Percentiles rank a stretch among this genome's conserved stretches.
Conservation (phyloP, 2,797 vertebrate genomes). For the Spinus pinus region DNA sequence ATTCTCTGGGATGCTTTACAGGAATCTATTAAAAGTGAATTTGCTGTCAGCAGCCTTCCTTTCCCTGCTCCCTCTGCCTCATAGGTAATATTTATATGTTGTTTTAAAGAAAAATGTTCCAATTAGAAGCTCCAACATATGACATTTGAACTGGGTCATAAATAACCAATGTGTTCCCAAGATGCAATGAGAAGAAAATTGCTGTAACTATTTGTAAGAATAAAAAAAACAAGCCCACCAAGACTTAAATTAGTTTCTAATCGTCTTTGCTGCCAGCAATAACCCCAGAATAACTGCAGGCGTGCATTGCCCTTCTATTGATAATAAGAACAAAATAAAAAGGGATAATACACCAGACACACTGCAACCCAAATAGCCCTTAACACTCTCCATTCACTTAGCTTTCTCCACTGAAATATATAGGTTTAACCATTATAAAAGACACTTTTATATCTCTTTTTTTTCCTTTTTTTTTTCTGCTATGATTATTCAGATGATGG, state of each 20-base stretch:
- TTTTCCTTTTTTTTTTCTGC: background rate
- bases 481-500: background rate
- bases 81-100: constrained; percentile 29
- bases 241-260: constrained; percentile 33
- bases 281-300: constrained; percentile 5
- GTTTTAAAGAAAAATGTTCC: constrained; percentile 56
- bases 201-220: background rate
- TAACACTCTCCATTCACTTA: background rate
- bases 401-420: background rate
- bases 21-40: constrained; percentile 7
- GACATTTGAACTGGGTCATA: constrained; percentile 52
- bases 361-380: background rate
- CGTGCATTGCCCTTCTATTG: background rate
- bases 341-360: background rate
- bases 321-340: constrained; percentile 12
- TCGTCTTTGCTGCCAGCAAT: background rate
- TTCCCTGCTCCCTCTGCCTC: background rate
- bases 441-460: background rate
- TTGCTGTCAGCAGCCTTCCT: background rate
- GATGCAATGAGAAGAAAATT: constrained; percentile 31
- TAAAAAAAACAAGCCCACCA: background rate
- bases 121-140: constrained; percentile 9
- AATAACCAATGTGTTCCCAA: constrained; percentile 38
- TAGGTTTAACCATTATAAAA: constrained; percentile 15
- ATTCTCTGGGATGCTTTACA: background rate